Base-by-base conservation (phyloP, 2,113 vertebrate species). In the Tonatia bakeri region DNA sequence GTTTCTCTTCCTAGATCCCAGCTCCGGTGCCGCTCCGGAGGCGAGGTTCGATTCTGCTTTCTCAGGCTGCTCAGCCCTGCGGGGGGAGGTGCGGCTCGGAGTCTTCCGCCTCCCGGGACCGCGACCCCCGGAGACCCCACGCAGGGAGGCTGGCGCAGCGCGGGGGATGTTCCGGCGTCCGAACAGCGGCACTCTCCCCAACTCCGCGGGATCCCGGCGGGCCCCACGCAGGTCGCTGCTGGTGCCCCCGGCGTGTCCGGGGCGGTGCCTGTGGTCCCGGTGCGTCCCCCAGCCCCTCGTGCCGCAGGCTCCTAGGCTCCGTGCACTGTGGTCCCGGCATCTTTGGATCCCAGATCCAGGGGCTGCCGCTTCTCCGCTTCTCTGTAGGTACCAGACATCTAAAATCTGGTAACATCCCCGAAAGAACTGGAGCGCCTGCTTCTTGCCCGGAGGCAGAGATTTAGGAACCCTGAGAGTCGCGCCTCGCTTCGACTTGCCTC, bases 1-100 rank as follows among this genome's bases (percentile, higher is more conserved):
- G 97, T 96, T 97, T 96, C 96, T 95, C 89, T 96, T 97, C 95
- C 95, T 54, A 3, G 89, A 84, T 80, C 7, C 64, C 5, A 1
- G 65, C 47, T 54, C 77, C 11, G 0, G 22, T 0, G 59, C 64
- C 28, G 22, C 17, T 52, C 13, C 22, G 12, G 10, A 43, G 16
- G 20, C 47, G 2, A 40, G 2, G 38, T 38, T 75, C 45, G 82
- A 85, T 97, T 96, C 93, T 95, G 93, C 93, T 96, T 96, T 87
- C 88, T n/a, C 36, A 2, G 22, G 19, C 22, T 9, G 6, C 0
- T 19, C 33, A 4, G 54, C 67, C 16, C 0, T 22, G 4, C 33
- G 8, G 7, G 54, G 88, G 38, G 73, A 38, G 43, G 61, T 22
- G 47, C 24, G 5, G 45, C 85, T 45, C 24, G 4, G 20, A 52